phyloP scores from a whole-genome alignment of 2,797 vertebrate genomes.

The Gobio occitaniae region DNA sequence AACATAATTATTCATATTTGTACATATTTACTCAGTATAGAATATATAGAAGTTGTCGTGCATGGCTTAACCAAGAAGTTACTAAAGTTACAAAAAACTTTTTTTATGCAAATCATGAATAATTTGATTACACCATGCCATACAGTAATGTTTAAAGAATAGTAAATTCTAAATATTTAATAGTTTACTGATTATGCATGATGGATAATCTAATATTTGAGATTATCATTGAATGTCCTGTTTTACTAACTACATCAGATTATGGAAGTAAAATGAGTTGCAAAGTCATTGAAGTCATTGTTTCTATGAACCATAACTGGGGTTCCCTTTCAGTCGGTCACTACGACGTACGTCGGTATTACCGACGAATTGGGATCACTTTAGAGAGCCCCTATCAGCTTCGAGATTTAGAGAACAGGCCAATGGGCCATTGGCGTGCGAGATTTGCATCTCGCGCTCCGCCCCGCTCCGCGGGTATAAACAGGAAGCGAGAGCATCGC shows the following conservation, averaged over 20 bases:
- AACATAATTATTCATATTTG: not conserved
- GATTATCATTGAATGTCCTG: not conserved
- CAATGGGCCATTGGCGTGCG: too few species aligned
- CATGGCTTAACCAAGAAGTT: not conserved
- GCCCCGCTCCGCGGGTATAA: too few species aligned
- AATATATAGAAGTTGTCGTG: not conserved
- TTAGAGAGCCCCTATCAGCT: too few species aligned
- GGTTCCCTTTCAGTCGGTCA: too few species aligned
- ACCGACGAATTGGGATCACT: too few species aligned
- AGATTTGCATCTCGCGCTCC: too few species aligned
- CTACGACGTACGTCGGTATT: too few species aligned
- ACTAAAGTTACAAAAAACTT: not conserved
- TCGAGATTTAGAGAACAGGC: too few species aligned
- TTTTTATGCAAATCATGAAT: not conserved
- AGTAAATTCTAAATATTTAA: not conserved
- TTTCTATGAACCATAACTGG: too few species aligned
- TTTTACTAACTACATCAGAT: not conserved
- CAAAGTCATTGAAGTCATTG: not conserved
- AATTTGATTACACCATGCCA: not conserved
- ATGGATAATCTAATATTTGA: not conserved
- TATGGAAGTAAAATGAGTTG: too few species aligned
- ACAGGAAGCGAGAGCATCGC: too few species aligned
- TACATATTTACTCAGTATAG: not conserved
- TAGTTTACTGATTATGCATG: not conserved
- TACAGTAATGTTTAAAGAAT: not conserved